A percentile compares a stretch with the other conserved stretches of the same genome.
These are phyloP conservation scores for Onychorhynchus coronatus DNA, from an alignment of 2,113 vertebrate species.

Conservation along the genomic window DNA sequence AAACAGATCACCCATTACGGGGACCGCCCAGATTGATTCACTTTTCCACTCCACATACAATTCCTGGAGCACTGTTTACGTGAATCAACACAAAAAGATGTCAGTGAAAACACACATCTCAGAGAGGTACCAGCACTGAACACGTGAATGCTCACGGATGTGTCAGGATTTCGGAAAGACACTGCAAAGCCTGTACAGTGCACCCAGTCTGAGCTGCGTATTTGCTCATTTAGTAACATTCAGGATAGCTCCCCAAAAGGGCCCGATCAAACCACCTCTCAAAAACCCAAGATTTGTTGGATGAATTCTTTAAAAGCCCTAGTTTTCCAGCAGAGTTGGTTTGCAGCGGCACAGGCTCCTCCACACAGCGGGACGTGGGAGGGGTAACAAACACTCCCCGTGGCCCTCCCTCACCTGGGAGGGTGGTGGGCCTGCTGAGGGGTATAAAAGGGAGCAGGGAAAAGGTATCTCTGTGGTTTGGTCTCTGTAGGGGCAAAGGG, in stretches of 20 bases:
- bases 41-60: not conserved
- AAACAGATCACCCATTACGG: not conserved
- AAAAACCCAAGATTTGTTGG: not conserved
- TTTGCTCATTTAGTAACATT: not conserved
- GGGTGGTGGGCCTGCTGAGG: not conserved
- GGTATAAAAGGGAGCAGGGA: not conserved
- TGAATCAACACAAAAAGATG: not conserved
- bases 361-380: not conserved
- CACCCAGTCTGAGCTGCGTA: rapidly evolving
- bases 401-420: not conserved
- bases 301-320: not conserved
- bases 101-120: not conserved
- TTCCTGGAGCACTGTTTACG: not conserved
- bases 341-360: not conserved
- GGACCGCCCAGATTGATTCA: conserved; percentile 34
- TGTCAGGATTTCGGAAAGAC: not conserved
- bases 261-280: not conserved
- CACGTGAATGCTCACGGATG: not conserved
- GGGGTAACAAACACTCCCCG: not conserved
- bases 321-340: not conserved
- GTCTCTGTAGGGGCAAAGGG: not conserved
- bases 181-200: not conserved
- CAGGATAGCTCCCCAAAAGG: not conserved
- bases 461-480: not conserved
- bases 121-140: not conserved